Percentiles rank a stretch among this genome's conserved stretches.
Evolutionary conservation across 92 coral and sea anemone species (phyloP).

Genomic region (Paramuricea clavata): DNA sequence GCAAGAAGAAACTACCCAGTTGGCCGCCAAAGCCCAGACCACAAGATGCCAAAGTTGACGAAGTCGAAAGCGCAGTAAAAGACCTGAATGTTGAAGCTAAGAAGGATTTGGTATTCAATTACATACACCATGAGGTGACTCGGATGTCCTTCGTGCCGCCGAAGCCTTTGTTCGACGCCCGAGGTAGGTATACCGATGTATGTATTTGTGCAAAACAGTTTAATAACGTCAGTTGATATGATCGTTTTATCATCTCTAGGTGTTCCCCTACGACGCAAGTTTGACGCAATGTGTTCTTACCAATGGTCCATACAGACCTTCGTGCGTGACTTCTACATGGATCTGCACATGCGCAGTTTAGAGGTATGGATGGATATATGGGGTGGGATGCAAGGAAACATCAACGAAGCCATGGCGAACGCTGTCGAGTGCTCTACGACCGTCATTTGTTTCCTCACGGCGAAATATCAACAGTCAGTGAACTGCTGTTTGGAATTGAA

Average conservation of each 20-base stretch:
- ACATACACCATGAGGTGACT: constrained; percentile 79
- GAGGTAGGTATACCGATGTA: constrained; percentile 39
- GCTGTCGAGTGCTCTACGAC: constrained; percentile 83
- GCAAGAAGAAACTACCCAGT: constrained; percentile 56
- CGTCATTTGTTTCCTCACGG: constrained; percentile 76
- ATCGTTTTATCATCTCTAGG: not conserved
- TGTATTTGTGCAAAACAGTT: too few relatives aligned
- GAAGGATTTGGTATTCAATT: constrained; percentile 66
- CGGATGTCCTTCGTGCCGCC: constrained; percentile 85
- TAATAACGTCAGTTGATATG: too few relatives aligned
- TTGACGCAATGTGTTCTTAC: constrained; percentile 84
- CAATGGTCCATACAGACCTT: constrained; percentile 85
- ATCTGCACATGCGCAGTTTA: constrained; percentile 75
- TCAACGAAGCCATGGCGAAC: constrained; percentile 87
- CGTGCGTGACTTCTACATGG: constrained; percentile 86
- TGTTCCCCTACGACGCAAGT: constrained; percentile 77
- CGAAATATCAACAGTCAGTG: constrained; percentile 81
- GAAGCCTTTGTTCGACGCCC: constrained; percentile 81
- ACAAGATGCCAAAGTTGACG: constrained; percentile 7
- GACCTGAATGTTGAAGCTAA: constrained; percentile 53
- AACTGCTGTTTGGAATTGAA: constrained; percentile 82
- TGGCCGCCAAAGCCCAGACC: constrained; percentile 84
- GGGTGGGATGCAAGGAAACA: constrained; percentile 91
- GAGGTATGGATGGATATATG: constrained; percentile 89
- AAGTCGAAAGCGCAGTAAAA: constrained; percentile 5